phyloP scores from a whole-genome alignment of 1,140 invertebrate genomes.

The Drosophila busckii region DNA sequence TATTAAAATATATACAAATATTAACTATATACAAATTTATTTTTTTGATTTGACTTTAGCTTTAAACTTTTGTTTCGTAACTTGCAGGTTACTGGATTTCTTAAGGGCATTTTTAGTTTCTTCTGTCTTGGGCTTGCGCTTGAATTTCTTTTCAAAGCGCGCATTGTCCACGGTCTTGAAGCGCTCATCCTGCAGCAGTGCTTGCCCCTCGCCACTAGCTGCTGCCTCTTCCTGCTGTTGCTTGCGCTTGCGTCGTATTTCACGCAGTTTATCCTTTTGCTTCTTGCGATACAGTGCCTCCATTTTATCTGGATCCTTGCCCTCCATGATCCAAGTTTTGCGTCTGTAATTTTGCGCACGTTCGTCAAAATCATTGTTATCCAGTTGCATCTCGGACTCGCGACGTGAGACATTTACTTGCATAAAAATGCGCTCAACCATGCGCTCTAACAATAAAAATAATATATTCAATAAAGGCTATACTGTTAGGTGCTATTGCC shows the following conservation, averaged over 20 bases:
- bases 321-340: constrained; percentile 92
- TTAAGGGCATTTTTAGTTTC: neutral
- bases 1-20: constrained; percentile 19
- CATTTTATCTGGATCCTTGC: constrained; percentile 88
- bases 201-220: constrained; percentile 27
- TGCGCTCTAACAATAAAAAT: constrained; percentile 47
- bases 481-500: no score
- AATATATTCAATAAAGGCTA: neutral
- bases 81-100: constrained; percentile 7
- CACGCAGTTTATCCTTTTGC: constrained; percentile 70
- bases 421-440: constrained; percentile 85
- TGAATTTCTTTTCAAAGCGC: constrained; percentile 53
- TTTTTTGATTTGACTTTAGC: constrained; percentile 2
- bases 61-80: constrained; percentile 39
- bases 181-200: constrained; percentile 64
- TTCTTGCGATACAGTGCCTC: constrained; percentile 81
- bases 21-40: constrained; percentile 5
- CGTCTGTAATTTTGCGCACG: constrained; percentile 91
- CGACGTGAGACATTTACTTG: constrained; percentile 94
- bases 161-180: constrained; percentile 57
- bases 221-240: constrained; percentile 30
- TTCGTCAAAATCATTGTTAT: constrained; percentile 95
- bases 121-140: constrained; percentile 20
- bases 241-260: constrained; percentile 60
- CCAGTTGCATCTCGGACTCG: constrained; percentile 94